Evolutionary conservation across 2,888 invertebrate species (phyloP).

Genomic region (Agriopis leucophaearia): DNA sequence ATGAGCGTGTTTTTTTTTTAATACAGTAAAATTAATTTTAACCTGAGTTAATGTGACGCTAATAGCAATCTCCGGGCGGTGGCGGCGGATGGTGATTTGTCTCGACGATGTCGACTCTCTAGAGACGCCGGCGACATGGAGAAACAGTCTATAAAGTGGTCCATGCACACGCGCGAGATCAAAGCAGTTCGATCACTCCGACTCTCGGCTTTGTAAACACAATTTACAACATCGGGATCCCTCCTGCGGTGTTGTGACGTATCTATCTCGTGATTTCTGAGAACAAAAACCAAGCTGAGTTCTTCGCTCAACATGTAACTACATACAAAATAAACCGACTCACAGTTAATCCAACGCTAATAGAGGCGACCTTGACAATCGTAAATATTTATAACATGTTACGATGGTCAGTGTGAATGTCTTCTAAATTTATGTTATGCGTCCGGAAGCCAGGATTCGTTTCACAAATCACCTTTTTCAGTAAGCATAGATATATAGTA

Average conservation of each 20-base stretch:
- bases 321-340: constrained; percentile 49
- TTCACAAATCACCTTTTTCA: constrained; percentile 2
- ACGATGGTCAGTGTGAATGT: constrained; percentile 76
- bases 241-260: constrained; percentile 36
- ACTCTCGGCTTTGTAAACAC: constrained; percentile 54
- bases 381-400: constrained; percentile 73
- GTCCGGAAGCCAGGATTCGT: constrained; percentile 36
- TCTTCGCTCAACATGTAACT: constrained; percentile 50
- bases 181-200: constrained; percentile 56
- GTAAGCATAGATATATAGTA: no score
- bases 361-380: constrained; percentile 72
- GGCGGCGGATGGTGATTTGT: constrained; percentile 19
- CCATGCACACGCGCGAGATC: constrained; percentile 53
- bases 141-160: constrained; percentile 41
- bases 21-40: constrained; percentile 4
- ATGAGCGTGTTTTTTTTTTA: constrained; percentile 1
- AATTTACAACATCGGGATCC: constrained; percentile 48
- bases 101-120: constrained; percentile 2
- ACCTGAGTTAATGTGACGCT: constrained; percentile 26
- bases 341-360: constrained; percentile 65
- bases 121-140: constrained; percentile 1
- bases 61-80: constrained; percentile 20
- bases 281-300: constrained; percentile 51
- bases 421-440: constrained; percentile 66
- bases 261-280: constrained; percentile 44